Evolutionary conservation across 1,140 invertebrate species (phyloP).

Genomic region (Chrysopa pallens): DNA sequence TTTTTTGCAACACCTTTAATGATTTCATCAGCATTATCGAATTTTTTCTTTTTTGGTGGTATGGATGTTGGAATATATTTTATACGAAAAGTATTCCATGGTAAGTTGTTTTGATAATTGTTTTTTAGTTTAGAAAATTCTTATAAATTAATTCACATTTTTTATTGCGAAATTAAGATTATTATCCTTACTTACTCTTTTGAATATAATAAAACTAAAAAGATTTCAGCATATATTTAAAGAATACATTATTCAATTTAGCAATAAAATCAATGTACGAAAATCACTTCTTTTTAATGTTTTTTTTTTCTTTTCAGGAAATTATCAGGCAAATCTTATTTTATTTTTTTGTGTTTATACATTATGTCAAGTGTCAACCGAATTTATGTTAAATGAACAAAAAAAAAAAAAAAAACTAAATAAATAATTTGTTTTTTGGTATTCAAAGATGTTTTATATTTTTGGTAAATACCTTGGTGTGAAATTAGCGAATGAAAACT

Average conservation of each 20-base stretch:
- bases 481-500: no score
- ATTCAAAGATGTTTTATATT: background rate
- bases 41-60: background rate
- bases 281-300: no score
- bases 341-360: background rate
- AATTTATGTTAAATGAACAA: background rate
- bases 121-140: no score
- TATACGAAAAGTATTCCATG: background rate
- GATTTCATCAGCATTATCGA: background rate
- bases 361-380: background rate
- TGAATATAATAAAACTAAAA: no score
- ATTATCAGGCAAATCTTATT: background rate
- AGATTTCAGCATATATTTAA: no score
- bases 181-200: no score
- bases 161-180: no score
- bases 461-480: no score
- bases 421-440: background rate
- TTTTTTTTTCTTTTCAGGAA: no score
- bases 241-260: no score
- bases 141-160: no score
- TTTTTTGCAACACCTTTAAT: background rate
- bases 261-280: no score
- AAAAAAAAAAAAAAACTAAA: background rate
- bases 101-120: background rate
- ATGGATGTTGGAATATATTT: background rate